Evolutionary conservation across 2,888 invertebrate genomes (phyloP), one percentile per base, ranked within the genome.

Genomic region (Metellina segmentata): DNA sequence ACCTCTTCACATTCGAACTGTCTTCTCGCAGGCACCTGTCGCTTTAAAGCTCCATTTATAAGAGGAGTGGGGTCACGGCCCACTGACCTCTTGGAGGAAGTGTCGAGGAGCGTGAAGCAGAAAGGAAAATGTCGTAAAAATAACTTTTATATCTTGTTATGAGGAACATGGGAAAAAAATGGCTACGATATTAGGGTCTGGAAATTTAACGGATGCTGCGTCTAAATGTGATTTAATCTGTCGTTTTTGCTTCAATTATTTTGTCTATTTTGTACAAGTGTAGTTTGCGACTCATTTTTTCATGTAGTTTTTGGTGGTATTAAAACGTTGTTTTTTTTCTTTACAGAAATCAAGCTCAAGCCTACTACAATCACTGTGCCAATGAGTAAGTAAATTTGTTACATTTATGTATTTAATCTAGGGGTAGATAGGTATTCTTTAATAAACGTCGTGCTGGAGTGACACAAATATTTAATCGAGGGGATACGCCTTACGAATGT

Each of bases 381-480:
- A 81, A 88, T 88, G 88, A 81, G 88, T 88, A 81, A 88, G 88
- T 88, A n/a, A 48, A 70, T 7, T 79, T 79, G 77, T 81, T 81
- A 81, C 61, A 2, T 51, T 53, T 13, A 19, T n/a, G 0, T 20
- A 72, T 72, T 19, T 7, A 6, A 11, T 69, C 34, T 34, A n/a
- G 1, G 34, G 34, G 34, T 2, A 34, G n/a, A n/a, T n/a, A n/a
- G n/a, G n/a, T n/a, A n/a, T n/a, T n/a, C n/a, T n/a, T n/a, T n/a
- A n/a, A n/a, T n/a, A n/a, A n/a, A n/a, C n/a, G n/a, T n/a, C n/a
- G n/a, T n/a, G n/a, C n/a, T n/a, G n/a, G n/a, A n/a, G n/a, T n/a
- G n/a, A n/a, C n/a, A n/a, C n/a, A n/a, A n/a, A n/a, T n/a, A n/a
- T n/a, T n/a, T n/a, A n/a, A n/a, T n/a, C n/a, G n/a, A n/a, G n/a